Evolutionary conservation across 2,113 vertebrate genomes (phyloP).

Genomic region (Melanerpes formicivorus): DNA sequence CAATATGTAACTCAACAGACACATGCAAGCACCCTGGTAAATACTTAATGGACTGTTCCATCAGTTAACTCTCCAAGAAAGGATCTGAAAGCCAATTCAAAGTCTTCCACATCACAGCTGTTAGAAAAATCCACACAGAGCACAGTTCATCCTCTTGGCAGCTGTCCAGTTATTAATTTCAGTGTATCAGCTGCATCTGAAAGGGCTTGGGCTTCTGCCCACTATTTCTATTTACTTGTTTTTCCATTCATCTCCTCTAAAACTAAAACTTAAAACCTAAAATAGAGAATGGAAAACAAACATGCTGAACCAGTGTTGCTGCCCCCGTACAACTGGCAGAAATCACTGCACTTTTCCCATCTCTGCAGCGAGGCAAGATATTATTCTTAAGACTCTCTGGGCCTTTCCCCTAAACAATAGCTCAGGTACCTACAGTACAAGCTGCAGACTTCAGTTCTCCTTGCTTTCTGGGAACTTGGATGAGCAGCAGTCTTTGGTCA

Average conservation of each 20-base stretch:
- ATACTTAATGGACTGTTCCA: slow-evolving; percentile 1
- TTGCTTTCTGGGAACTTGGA: not conserved
- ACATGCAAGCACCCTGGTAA: not conserved
- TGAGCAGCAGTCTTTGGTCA: not conserved
- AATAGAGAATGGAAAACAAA: slow-evolving; percentile 31
- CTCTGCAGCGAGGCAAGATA: not conserved
- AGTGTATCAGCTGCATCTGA: slow-evolving; percentile 36
- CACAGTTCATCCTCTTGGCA: slow-evolving; percentile 14
- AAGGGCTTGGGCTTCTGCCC: slow-evolving; percentile 28
- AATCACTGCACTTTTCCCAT: not conserved
- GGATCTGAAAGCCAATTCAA: not conserved
- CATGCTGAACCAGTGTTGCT: not conserved
- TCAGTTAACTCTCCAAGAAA: not conserved
- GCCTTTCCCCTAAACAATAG: not conserved
- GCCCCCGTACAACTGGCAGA: not conserved
- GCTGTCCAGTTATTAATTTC: slow-evolving; percentile 38
- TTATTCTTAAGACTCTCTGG: not conserved
- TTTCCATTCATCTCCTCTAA: slow-evolving; percentile 32
- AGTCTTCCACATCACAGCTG: slow-evolving; percentile 23
- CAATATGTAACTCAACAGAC: not conserved
- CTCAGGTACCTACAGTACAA: fast-evolving
- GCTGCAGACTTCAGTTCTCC: not conserved
- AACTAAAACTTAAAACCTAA: slow-evolving; percentile 38
- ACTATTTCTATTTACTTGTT: slow-evolving; percentile 56
- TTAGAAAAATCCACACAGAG: not conserved